Evolutionary conservation across 2,888 invertebrate genomes (phyloP), one percentile per base, ranked within the genome.

Genomic region (Ophion slaviceki): DNA sequence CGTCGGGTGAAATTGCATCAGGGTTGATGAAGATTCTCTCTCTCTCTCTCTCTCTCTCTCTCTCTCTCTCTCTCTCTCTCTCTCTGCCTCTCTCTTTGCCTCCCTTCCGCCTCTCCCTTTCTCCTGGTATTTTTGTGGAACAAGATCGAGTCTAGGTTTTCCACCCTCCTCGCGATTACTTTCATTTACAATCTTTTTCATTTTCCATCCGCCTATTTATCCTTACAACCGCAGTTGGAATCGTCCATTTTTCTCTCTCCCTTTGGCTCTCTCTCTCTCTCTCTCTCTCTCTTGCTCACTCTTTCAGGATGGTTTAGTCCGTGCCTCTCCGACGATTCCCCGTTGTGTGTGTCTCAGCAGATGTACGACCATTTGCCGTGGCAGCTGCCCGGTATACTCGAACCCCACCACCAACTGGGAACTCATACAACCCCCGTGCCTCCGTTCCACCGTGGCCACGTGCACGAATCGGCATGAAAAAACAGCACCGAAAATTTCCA

Each of bases 351-450:
- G 89, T 89, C 90, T 91, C 89, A 91, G 92, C 93, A 93, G 93
- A 93, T 93, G 93, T 92, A 91, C 91, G 88, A 89, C 91, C 91
- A 92, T 93, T 93, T 92, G 92, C 91, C 88, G 86, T 89, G 88
- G 92, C 93, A 93, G 93, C 93, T 93, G 93, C 92, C 78, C 82
- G 47, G 20, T 75, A 62, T 87, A 68, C 72, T 81, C 80, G 77
- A 70, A 72, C 84, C 88, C 87, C 81, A 80, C 87, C 76, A 80
- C 20, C 67, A 59, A 61, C 75, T 57, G 14, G 62, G 45, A 67
- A 64, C 67, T 72, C 76, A 66, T 64, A 67, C 64, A 87, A 82
- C 77, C 84, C 86, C 80, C 85, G 86, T 87, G 82, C 74, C 71
- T 32, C 83, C 53, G 47, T 10, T 67, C 17, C 64, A 28, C 4